phyloP scores from a whole-genome alignment of 2,797 vertebrate genomes.

The Sciurus carolinensis region DNA sequence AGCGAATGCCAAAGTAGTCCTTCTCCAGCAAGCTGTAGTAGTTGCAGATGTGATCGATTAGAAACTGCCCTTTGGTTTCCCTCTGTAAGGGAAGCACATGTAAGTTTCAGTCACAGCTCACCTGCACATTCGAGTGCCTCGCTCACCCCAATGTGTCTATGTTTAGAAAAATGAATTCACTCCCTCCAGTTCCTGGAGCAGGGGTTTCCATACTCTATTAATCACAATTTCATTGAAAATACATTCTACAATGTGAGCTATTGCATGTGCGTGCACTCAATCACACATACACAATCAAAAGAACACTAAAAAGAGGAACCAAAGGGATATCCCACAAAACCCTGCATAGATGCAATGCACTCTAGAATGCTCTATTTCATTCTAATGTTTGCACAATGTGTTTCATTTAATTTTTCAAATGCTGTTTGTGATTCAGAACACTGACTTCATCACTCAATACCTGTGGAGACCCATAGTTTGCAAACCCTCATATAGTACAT shows the following conservation, averaged over 20 bases:
- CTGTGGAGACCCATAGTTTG: not conserved
- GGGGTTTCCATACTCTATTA: not conserved
- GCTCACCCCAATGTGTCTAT: not conserved
- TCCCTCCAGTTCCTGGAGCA: not conserved
- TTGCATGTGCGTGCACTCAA: not conserved
- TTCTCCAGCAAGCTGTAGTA: conserved; percentile 98
- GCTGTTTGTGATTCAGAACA: conserved; percentile 17
- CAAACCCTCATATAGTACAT: not conserved
- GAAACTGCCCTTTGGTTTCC: conserved; percentile 98
- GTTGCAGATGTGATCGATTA: conserved; percentile 98
- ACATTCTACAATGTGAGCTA: not conserved
- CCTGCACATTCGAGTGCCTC: not conserved
- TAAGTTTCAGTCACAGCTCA: not conserved
- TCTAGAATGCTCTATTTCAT: not conserved
- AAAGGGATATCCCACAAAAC: not conserved
- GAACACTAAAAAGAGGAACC: not conserved
- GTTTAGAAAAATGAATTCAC: not conserved
- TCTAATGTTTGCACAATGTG: not conserved
- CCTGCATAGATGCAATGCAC: not conserved
- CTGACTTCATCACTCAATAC: not conserved
- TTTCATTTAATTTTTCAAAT: conserved; percentile 16
- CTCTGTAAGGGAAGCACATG: conserved; percentile 91
- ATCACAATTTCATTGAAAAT: not conserved
- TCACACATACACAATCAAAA: not conserved
- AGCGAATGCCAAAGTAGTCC: conserved; percentile 99